These are phyloP conservation scores for Brachionus sp. DNA, from an alignment of 1,140 invertebrate species.

Conservation along the genomic window DNA sequence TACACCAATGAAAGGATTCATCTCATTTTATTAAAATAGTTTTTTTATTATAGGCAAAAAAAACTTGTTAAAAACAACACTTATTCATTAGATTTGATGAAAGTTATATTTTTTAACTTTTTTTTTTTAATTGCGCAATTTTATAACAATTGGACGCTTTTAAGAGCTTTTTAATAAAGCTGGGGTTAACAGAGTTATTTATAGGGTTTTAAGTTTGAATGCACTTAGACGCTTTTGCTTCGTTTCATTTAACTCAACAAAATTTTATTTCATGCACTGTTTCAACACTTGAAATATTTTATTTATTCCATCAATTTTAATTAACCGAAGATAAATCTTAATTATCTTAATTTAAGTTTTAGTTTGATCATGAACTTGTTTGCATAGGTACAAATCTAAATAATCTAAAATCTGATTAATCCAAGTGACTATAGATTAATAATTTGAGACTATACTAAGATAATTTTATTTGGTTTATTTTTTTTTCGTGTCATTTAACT, in stretches of 20 bases:
- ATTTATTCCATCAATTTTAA: conserved; percentile 41
- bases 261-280: conserved; percentile 28
- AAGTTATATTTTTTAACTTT: neutral
- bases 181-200: neutral
- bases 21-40: conserved; percentile 15
- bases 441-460: neutral
- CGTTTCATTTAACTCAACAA: neutral
- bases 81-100: neutral
- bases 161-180: neutral
- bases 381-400: neutral
- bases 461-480: conserved; percentile 14
- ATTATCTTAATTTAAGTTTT: conserved; percentile 30
- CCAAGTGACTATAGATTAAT: neutral
- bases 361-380: neutral
- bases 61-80: neutral
- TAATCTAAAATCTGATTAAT: neutral
- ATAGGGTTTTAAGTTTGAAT: neutral
- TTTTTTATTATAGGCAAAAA: neutral
- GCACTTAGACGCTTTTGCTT: neutral
- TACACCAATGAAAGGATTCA: neutral
- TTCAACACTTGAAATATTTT: conserved; percentile 32
- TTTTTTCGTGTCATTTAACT: conserved; percentile 41
- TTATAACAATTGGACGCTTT: neutral
- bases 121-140: neutral
- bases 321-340: conserved; percentile 39